Evolutionary conservation across 2,113 vertebrate genomes (phyloP).

Genomic region (Austrofundulus limnaeus): DNA sequence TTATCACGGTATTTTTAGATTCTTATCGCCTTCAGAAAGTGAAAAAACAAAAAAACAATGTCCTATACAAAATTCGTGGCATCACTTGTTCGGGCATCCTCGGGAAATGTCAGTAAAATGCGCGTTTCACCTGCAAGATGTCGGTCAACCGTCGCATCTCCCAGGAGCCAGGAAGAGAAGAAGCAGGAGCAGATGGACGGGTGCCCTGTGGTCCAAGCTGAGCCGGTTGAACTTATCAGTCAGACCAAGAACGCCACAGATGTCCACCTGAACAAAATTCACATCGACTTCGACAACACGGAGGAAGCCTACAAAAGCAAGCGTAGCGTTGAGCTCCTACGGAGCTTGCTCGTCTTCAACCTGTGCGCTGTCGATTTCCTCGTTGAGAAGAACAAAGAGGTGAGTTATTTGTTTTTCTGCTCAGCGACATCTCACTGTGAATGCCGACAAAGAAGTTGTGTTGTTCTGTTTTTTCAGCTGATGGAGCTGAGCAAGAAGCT

Average conservation of each 20-base stretch:
- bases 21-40: background rate
- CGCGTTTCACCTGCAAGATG: conserved; percentile 35
- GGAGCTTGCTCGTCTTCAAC: conserved; percentile 80
- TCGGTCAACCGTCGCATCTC: conserved; percentile 53
- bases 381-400: conserved; percentile 81
- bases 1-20: background rate
- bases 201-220: conserved; percentile 50
- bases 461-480: conserved; percentile 67
- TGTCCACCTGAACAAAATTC: conserved; percentile 7
- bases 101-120: conserved; percentile 22
- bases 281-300: conserved; percentile 76
- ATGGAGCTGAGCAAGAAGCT: conserved; percentile 79
- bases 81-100: conserved; percentile 25
- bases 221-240: conserved; percentile 55
- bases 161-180: conserved; percentile 46
- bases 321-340: conserved; percentile 74
- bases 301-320: conserved; percentile 84
- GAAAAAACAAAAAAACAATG: conserved; percentile 46
- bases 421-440: background rate
- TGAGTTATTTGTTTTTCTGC: conserved; percentile 27
- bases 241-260: background rate
- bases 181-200: conserved; percentile 14
- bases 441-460: no score
- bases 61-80: conserved; percentile 56
- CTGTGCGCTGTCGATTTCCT: conserved; percentile 74